phyloP scores from a whole-genome alignment of 2,113 vertebrate genomes.

The Thalassarche chlororhynchos region DNA sequence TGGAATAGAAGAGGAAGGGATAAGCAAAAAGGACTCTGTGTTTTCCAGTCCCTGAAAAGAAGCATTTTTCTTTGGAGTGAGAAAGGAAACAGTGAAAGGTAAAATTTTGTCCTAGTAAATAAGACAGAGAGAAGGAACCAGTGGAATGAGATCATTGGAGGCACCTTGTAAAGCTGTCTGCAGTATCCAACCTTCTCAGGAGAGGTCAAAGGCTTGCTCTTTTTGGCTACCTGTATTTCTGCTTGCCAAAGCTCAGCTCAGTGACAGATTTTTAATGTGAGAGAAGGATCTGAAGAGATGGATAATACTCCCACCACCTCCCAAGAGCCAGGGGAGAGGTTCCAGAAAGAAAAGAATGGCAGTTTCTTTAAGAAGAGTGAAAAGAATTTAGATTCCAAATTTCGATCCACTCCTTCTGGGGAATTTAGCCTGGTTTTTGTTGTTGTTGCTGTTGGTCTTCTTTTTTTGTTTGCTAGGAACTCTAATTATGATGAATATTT shows the following conservation, averaged over 20 bases:
- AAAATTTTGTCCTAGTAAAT: slow-evolving; percentile 3
- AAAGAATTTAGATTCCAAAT: not conserved
- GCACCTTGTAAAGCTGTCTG: not conserved
- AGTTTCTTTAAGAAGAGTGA: not conserved
- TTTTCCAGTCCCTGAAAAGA: not conserved
- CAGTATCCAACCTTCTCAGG: not conserved
- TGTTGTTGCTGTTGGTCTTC: not conserved
- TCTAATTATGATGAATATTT: not conserved
- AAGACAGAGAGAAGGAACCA: not conserved
- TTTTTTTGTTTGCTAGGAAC: not conserved
- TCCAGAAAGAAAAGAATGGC: not conserved
- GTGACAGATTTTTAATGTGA: not conserved
- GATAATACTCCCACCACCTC: not conserved
- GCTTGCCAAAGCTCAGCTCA: not conserved
- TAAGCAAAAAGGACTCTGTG: not conserved
- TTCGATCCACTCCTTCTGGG: not conserved
- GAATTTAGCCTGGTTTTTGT: not conserved
- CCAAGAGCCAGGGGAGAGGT: not conserved
- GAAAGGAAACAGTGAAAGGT: not conserved
- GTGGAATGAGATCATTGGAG: not conserved
- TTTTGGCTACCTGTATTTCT: not conserved
- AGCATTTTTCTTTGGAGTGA: not conserved
- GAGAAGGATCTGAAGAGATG: not conserved
- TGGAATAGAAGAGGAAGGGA: not conserved
- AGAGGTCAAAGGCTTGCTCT: not conserved